A percentile compares a stretch with the other conserved stretches of the same genome.
phyloP scores from a whole-genome alignment of 2,888 invertebrate species.

The Heliconius ismenius region DNA sequence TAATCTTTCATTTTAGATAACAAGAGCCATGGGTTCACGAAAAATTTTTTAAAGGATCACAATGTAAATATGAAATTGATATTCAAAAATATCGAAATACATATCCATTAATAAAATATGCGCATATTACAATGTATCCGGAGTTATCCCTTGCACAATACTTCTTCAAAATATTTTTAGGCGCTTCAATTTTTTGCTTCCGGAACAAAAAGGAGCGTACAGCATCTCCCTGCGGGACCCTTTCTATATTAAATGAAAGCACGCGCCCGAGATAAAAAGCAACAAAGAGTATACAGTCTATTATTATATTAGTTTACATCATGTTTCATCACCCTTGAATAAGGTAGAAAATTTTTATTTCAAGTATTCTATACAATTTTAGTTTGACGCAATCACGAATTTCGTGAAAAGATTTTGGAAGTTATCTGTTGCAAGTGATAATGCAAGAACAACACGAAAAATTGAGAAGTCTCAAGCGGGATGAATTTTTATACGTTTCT shows the following conservation, averaged over 20 bases:
- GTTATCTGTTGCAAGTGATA: background rate
- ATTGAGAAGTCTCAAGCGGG: background rate
- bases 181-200: conserved; percentile 17
- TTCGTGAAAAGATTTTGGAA: conserved; percentile 6
- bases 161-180: conserved; percentile 5
- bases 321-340: conserved; percentile 40
- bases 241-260: conserved; percentile 43
- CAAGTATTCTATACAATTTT: background rate
- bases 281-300: conserved; percentile 20
- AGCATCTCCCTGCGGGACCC: conserved; percentile 37
- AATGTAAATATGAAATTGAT: background rate
- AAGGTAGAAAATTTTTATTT: conserved; percentile 21
- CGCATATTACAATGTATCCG: background rate
- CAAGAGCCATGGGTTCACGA: background rate
- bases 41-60: background rate
- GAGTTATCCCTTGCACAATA: background rate
- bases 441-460: background rate
- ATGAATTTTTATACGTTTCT: too few relatives aligned
- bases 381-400: conserved; percentile 6
- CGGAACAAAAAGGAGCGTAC: conserved; percentile 33
- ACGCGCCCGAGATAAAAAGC: conserved; percentile 53
- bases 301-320: conserved; percentile 25
- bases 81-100: background rate
- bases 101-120: background rate
- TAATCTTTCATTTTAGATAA: background rate